A percentile compares a stretch with the other conserved stretches of the same genome.
Evolutionary conservation across 1,140 invertebrate species (phyloP).

Genomic region (Diorhabda elongata): DNA sequence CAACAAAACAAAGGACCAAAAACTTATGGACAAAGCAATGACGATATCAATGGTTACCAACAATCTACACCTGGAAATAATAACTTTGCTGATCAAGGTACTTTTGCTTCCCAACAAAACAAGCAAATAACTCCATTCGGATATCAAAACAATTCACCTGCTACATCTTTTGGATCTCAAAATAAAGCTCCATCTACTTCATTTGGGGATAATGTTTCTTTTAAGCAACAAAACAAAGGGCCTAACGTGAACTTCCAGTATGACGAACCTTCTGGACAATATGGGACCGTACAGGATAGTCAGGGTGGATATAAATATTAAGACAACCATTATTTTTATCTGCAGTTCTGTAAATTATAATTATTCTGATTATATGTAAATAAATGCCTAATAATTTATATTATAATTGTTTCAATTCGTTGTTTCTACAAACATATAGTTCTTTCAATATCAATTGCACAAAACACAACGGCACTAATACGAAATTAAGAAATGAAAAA

Average conservation of each 20-base stretch:
- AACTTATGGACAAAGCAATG: not conserved
- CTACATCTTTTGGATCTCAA: not conserved
- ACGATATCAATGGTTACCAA: not conserved
- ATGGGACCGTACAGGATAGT: constrained; percentile 7
- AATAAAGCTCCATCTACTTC: too few relatives aligned
- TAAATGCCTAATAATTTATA: too few relatives aligned
- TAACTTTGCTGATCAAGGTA: not conserved
- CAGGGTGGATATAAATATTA: constrained; percentile 10
- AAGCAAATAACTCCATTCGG: not conserved
- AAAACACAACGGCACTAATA: too few relatives aligned
- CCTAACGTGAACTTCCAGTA: not conserved
- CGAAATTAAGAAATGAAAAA: too few relatives aligned
- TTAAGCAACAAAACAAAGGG: not conserved
- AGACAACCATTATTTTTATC: not conserved
- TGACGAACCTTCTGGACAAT: not conserved
- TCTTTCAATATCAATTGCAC: too few relatives aligned
- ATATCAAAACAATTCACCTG: not conserved
- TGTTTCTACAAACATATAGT: too few relatives aligned
- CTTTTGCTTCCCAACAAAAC: not conserved
- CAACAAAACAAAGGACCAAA: not conserved
- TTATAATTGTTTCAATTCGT: too few relatives aligned
- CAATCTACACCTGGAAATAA: not conserved
- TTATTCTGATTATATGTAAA: too few relatives aligned
- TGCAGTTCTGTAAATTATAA: too few relatives aligned
- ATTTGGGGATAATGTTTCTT: too few relatives aligned